These are phyloP conservation scores for Arge pagana DNA, from an alignment of 2,888 invertebrate genomes.

Conservation along the genomic window DNA sequence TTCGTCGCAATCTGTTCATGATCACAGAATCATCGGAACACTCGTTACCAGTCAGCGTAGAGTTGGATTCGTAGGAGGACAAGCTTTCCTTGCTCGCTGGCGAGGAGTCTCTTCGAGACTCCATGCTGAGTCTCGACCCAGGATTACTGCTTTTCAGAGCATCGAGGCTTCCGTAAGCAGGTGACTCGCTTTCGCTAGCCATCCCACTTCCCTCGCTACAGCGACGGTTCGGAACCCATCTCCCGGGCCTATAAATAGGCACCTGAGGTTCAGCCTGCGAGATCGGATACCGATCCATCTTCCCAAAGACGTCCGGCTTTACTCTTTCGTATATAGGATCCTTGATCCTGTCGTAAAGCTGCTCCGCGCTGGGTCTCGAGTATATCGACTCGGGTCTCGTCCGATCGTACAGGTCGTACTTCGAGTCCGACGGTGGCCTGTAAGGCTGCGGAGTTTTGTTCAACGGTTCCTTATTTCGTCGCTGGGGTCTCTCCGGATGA, in stretches of 20 bases:
- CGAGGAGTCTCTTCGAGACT: slow-evolving; percentile 66
- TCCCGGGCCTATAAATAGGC: slow-evolving; percentile 47
- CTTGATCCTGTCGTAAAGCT: slow-evolving; percentile 50
- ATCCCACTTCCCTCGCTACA: slow-evolving; percentile 61
- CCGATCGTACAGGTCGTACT: slow-evolving; percentile 46
- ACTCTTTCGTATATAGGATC: slow-evolving; percentile 55
- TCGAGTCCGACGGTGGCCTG: slow-evolving; percentile 28
- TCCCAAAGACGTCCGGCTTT: slow-evolving; percentile 42
- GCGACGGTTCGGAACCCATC: slow-evolving; percentile 52
- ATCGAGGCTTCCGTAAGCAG: slow-evolving; percentile 38
- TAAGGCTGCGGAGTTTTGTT: slow-evolving; percentile 25
- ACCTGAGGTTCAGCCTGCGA: slow-evolving; percentile 53
- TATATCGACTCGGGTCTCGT: slow-evolving; percentile 58
- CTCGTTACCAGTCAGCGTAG: slow-evolving; percentile 70
- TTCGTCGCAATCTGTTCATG: slow-evolving; percentile 79
- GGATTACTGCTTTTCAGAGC: slow-evolving; percentile 42
- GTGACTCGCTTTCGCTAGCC: slow-evolving; percentile 44
- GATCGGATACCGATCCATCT: slow-evolving; percentile 47
- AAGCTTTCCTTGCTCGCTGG: slow-evolving; percentile 70
- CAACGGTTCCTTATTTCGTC: slow-evolving; percentile 21
- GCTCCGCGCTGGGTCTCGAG: slow-evolving; percentile 58
- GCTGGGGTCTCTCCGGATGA: slow-evolving; percentile 29
- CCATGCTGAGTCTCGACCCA: slow-evolving; percentile 58
- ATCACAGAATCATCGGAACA: slow-evolving; percentile 71
- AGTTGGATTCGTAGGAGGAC: slow-evolving; percentile 71